phyloP scores from a whole-genome alignment of 2,113 vertebrate genomes.

The Macroglossus sobrinus region DNA sequence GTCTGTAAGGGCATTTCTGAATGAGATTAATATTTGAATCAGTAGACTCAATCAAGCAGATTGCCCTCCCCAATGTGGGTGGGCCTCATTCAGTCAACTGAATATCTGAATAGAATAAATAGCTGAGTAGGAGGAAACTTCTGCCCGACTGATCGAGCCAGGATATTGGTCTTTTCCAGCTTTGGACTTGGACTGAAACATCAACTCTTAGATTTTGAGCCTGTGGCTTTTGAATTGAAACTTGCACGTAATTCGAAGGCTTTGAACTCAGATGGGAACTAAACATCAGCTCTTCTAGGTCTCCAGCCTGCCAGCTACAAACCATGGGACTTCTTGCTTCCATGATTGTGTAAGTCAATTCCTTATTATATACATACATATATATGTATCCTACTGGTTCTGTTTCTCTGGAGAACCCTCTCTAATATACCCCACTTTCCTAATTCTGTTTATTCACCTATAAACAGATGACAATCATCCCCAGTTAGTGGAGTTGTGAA shows the following conservation, averaged over 20 bases:
- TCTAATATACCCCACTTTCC: not conserved
- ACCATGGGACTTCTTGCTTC: not conserved
- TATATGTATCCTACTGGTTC: not conserved
- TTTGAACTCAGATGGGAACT: not conserved
- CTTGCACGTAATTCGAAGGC: not conserved
- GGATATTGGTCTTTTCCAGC: not conserved
- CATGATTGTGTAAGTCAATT: not conserved
- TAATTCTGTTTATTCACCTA: not conserved
- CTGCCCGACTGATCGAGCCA: not conserved
- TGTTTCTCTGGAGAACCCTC: not conserved
- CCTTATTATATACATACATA: not conserved
- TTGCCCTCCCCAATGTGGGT: not conserved
- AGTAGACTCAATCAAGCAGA: not conserved
- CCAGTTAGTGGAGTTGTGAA: not conserved
- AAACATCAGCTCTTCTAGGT: not conserved
- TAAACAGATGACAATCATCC: not conserved
- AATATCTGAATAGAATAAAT: not conserved
- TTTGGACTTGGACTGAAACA: not conserved
- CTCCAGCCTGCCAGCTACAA: not conserved
- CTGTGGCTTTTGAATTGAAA: not conserved
- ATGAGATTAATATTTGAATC: not conserved
- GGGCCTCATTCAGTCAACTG: not conserved
- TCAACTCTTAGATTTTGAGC: not conserved
- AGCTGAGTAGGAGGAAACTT: not conserved
- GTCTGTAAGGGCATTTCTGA: not conserved